Evolutionary conservation across 1,140 invertebrate species (phyloP), one percentile per base, ranked within the genome.

Genomic region (Drosophila asahinai): DNA sequence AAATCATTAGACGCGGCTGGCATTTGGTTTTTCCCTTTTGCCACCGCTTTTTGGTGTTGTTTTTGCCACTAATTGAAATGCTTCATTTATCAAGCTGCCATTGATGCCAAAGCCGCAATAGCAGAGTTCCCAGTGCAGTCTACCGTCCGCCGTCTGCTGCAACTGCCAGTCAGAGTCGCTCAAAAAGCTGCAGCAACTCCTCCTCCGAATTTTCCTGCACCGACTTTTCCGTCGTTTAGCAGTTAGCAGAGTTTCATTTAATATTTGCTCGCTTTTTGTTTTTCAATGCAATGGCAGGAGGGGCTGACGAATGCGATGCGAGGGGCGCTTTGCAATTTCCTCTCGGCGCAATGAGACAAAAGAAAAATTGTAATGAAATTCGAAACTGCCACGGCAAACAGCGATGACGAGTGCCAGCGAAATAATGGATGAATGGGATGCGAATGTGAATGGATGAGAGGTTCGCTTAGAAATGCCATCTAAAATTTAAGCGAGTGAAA

Each of bases 281-380:
- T 57, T 71, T 25, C 19, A 38, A 30, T 12, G 54, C 7, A 19
- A 15, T 2, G 9, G 15, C 2, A n/a, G 8, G 4, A 15, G 38
- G 2, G 38, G 17, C 0, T 33, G 17, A 15, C 19, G 19, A 30
- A 25, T 38, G 14, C 36, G 14, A 25, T 57, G 22, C 42, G 52
- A 52, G 38, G 47, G 60, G 36, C 42, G 61, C 54, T 74, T 62
- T 68, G 77, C 83, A 61, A 70, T 86, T 84, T 86, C 74, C 81
- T 72, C 77, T 73, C 72, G 40, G 45, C 67, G 73, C 43, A 68
- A 60, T 51, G 55, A 87, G 78, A 87, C 83, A 87, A 86, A 86
- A 63, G 80, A 80, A 87, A 86, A 87, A 87, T 65, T 71, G 65
- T 86, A 87, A 86, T 86, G 83, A 86, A 86, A 86, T 86, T 86